Evolutionary conservation across 2,113 vertebrate species (phyloP).

Genomic region (Opisthocomus hoazin): DNA sequence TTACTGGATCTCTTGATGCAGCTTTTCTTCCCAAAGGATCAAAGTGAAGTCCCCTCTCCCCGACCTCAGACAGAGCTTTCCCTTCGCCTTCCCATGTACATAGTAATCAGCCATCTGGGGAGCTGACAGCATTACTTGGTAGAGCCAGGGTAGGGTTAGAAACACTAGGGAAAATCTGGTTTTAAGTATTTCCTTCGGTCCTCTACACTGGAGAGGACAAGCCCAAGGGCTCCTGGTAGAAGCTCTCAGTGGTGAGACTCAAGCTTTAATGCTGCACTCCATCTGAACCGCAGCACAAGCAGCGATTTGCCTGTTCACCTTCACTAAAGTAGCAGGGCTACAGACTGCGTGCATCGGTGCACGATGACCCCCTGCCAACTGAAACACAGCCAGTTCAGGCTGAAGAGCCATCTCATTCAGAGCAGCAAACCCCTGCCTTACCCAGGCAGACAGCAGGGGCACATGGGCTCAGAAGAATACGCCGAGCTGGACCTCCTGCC

Average conservation of each 20-base stretch:
- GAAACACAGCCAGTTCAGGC: not conserved
- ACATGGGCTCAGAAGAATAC: not conserved
- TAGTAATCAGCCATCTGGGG: not conserved
- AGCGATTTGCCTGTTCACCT: not conserved
- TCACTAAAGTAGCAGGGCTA: not conserved
- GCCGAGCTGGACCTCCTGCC: not conserved
- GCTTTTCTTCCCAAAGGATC: not conserved
- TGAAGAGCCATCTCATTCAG: not conserved
- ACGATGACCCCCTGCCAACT: fast-evolving
- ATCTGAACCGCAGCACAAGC: not conserved
- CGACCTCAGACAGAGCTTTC: not conserved
- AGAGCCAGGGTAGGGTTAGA: not conserved
- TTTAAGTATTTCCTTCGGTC: not conserved
- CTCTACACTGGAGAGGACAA: not conserved
- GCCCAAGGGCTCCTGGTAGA: not conserved
- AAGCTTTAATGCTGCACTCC: not conserved
- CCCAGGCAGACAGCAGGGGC: not conserved
- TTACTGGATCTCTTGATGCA: not conserved
- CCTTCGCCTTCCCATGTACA: not conserved
- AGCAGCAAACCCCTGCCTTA: not conserved
- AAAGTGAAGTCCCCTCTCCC: not conserved
- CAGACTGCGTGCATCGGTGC: not conserved
- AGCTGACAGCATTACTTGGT: not conserved
- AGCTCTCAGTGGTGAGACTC: not conserved
- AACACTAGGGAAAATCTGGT: not conserved